Evolutionary conservation across 2,797 vertebrate genomes (phyloP), one percentile per base, ranked within the genome.

Genomic region (Gorsachius magnificus): DNA sequence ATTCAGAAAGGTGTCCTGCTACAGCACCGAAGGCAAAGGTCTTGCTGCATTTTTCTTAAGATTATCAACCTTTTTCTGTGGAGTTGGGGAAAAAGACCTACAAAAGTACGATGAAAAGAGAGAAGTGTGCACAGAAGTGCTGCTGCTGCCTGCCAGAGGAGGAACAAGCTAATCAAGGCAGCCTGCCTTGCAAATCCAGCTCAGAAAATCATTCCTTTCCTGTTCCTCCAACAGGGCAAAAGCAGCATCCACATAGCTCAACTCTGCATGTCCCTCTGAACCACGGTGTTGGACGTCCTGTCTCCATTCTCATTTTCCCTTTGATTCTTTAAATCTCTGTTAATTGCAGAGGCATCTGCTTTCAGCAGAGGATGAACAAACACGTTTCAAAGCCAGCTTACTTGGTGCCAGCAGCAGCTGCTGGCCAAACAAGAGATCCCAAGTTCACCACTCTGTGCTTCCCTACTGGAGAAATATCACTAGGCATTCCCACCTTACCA

Each of bases 311-410:
- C 24, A 33, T 85, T 87, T 85, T 80, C 64, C 46, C 65, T 79
- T 38, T 63, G 88, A 70, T 92, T 84, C 64, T 33, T 86, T 33
- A 38, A 71, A 83, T 81, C 46, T 28, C 57, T 61, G 36, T 24
- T 95, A 94, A 94, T 86, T 78, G 80, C 61, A 65, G 74, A 48
- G 76, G 54, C 83, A 93, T 87, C 83, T 95, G 85, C 83, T 96
- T 75, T 53, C 76, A 91, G 76, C 80, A 60, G 71, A 93, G 69
- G 61, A 60, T 82, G 74, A 90, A 14, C 65, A 87, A 81, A 46
- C 66, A 65, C 28, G 24, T 65, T 84, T 80, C 87, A 57, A 45
- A 69, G 63, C 84, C 84, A 75, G 46, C 36, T 60, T 72, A 70
- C 16, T 3, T 28, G 43, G 43, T 95, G 89, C 87, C 95, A 91